Percentiles rank a stretch among this genome's conserved stretches.
Evolutionary conservation across 2,113 vertebrate genomes (phyloP).

Genomic region (Saccopteryx bilineata): DNA sequence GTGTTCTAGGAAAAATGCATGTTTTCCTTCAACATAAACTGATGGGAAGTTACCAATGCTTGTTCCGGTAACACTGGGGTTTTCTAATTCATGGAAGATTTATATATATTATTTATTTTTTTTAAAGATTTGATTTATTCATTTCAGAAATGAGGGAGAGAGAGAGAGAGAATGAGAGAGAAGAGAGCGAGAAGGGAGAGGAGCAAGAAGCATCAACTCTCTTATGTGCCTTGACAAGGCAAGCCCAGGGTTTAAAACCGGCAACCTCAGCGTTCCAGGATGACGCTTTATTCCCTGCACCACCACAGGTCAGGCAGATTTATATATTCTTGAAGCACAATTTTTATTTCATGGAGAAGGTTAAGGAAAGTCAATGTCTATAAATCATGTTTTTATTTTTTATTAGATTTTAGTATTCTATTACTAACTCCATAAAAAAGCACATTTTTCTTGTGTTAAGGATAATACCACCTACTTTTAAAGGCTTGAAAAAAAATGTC

Average conservation of each 20-base stretch:
- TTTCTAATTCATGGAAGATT: conserved; percentile 3
- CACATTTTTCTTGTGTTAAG: not conserved
- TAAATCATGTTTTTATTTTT: not conserved
- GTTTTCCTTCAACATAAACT: not conserved
- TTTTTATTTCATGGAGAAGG: not conserved
- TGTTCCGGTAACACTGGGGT: not conserved
- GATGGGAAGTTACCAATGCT: not conserved
- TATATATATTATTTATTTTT: not conserved
- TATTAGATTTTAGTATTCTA: not conserved
- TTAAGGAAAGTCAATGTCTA: not conserved
- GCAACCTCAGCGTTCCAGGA: no score
- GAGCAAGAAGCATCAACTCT: no score
- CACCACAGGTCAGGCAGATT: not conserved
- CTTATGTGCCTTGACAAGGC: no score
- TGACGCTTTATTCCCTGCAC: no score
- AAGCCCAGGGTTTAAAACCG: no score
- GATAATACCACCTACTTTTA: not conserved
- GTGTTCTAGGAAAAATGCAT: not conserved
- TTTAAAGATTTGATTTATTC: no score
- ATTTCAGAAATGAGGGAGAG: no score
- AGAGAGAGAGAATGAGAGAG: no score
- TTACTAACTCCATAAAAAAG: not conserved
- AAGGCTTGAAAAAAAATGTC: not conserved
- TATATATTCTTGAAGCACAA: not conserved
- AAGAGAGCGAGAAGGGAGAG: no score